These are phyloP conservation scores for Geothlypis trichas DNA, from an alignment of 2,113 vertebrate genomes.

Conservation along the genomic window DNA sequence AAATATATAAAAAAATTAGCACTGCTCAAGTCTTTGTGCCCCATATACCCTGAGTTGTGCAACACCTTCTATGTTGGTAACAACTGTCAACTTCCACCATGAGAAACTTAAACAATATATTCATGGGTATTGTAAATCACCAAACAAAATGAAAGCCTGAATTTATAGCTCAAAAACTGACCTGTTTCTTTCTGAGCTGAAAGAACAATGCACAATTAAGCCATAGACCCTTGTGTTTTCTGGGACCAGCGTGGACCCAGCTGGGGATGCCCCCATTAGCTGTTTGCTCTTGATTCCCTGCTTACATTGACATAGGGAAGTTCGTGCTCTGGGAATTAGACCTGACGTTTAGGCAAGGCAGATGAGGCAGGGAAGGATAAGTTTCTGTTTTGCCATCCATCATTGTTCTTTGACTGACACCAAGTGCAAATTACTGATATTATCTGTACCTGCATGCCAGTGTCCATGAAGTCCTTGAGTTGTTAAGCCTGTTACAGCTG, in stretches of 20 bases:
- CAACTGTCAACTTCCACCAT: not conserved
- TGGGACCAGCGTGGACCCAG: not conserved
- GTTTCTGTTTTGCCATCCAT: not conserved
- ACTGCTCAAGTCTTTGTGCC: not conserved
- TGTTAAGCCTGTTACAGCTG: not conserved
- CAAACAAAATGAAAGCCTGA: not conserved
- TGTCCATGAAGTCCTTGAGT: not conserved
- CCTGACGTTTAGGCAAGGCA: not conserved
- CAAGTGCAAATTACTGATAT: not conserved
- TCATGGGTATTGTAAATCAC: not conserved
- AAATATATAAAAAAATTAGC: not conserved
- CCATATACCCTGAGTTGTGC: accelerated
- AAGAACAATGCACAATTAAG: not conserved
- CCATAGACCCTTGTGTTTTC: not conserved
- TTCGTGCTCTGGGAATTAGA: not conserved
- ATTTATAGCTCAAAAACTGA: accelerated
- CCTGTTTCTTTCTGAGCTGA: not conserved
- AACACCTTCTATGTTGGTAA: not conserved
- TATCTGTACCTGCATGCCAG: not conserved
- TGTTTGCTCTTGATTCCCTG: not conserved
- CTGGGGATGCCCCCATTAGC: not conserved
- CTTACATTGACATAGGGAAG: not conserved
- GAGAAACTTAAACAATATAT: not conserved
- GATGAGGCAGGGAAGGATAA: not conserved
- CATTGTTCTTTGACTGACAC: not conserved